Conservation (phyloP, 30 jellyfish, hydroid and myxozoan genomes). For the Hydra vulgaris region DNA sequence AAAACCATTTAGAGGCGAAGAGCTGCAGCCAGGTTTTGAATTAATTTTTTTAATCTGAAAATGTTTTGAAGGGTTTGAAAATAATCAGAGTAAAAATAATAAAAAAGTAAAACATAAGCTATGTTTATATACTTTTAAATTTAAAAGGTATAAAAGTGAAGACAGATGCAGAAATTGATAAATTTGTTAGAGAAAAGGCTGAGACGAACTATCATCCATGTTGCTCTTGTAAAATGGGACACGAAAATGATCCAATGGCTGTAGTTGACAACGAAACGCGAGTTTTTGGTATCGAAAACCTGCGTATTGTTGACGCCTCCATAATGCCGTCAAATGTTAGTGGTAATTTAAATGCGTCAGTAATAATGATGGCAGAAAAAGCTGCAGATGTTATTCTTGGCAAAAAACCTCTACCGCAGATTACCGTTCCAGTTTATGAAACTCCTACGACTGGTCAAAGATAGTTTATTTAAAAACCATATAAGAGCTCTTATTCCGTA, state of each 20-base stretch:
- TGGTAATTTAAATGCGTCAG: slow-evolving; percentile 82
- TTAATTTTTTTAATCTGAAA: too few relatives aligned
- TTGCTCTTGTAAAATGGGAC: slow-evolving; percentile 94
- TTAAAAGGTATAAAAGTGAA: slow-evolving; percentile 50
- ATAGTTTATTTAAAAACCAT: too few relatives aligned
- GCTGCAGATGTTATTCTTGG: slow-evolving; percentile 74
- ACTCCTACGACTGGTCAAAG: too few relatives aligned
- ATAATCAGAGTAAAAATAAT: too few relatives aligned
- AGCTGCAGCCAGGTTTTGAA: slow-evolving; percentile 81
- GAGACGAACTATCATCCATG: slow-evolving; percentile 92
- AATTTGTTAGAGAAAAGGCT: slow-evolving; percentile 58
- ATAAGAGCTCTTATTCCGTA: too few relatives aligned
- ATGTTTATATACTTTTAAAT: too few relatives aligned
- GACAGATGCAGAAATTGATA: slow-evolving; percentile 81
- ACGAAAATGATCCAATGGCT: slow-evolving; percentile 59
- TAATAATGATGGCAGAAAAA: slow-evolving; percentile 84
- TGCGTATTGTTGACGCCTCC: slow-evolving; percentile 89
- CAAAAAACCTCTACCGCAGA: slow-evolving; percentile 42
- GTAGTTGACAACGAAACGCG: slow-evolving; percentile 65
- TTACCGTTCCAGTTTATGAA: slow-evolving; percentile 66
- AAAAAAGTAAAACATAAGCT: too few relatives aligned
- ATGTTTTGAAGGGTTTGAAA: too few relatives aligned
- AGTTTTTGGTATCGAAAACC: slow-evolving; percentile 67
- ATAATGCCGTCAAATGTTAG: slow-evolving; percentile 76
- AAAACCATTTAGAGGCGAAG: slow-evolving; percentile 62